Conservation (phyloP, 2,797 vertebrate genomes). For the Manis javanica region DNA sequence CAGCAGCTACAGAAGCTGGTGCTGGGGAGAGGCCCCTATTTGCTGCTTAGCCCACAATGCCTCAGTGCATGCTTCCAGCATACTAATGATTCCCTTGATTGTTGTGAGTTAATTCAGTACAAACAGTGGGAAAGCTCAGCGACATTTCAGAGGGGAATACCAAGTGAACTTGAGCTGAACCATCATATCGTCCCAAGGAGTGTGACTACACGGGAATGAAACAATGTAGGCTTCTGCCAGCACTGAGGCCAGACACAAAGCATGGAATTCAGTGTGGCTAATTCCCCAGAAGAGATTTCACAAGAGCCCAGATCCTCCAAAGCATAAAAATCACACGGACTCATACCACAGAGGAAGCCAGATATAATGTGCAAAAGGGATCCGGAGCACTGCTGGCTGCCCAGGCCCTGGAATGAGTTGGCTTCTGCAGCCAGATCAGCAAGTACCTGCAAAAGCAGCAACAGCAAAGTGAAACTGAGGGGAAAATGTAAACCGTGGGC, state of each 20-base stretch:
- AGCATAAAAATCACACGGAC: conserved; percentile 68
- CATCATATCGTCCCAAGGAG: conserved; percentile 34
- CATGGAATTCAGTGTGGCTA: conserved; percentile 67
- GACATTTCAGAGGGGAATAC: conserved; percentile 57
- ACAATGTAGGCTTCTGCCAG: conserved; percentile 57
- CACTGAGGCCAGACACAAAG: conserved; percentile 51
- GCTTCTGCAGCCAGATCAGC: neutral
- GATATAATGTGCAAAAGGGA: conserved; percentile 68
- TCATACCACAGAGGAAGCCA: conserved; percentile 65
- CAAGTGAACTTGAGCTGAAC: conserved; percentile 75
- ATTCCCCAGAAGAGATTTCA: conserved; percentile 72
- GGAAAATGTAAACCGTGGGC: neutral
- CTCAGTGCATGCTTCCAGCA: conserved; percentile 28
- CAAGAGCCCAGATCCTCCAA: conserved; percentile 70
- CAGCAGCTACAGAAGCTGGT: neutral
- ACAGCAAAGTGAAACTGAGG: neutral
- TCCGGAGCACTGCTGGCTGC: conserved; percentile 14
- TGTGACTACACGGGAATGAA: conserved; percentile 36
- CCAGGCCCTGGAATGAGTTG: neutral
- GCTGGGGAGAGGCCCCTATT: neutral
- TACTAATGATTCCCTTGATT: conserved; percentile 46
- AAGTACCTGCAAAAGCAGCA: neutral
- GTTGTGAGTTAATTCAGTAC: conserved; percentile 42
- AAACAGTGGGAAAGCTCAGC: conserved; percentile 52
- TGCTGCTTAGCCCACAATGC: neutral